A percentile compares a stretch with the other conserved stretches of the same genome.
Evolutionary conservation across 2,113 vertebrate species (phyloP).

Genomic region (Morone chrysops): DNA sequence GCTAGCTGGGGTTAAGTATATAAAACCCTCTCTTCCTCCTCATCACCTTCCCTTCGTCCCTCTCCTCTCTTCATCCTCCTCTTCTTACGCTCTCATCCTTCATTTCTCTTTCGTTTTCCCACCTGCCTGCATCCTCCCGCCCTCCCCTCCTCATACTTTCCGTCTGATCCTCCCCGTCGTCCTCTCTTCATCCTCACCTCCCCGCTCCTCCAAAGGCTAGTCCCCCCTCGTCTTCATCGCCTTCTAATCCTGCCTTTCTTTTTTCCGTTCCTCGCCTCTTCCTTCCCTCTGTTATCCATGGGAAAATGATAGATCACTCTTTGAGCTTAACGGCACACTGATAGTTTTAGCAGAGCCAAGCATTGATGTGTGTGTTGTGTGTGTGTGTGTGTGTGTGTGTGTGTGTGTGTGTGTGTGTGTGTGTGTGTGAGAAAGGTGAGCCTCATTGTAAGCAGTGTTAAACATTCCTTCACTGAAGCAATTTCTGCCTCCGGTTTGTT

Average conservation of each 20-base stretch:
- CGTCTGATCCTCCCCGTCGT: neutral
- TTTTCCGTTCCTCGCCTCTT: neutral
- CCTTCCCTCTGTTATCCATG: conserved; percentile 1
- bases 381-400: conserved; percentile 17
- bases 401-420: conserved; percentile 20
- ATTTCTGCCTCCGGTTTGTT: conserved; percentile 60
- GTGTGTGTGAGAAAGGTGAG: conserved; percentile 3
- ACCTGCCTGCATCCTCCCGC: neutral
- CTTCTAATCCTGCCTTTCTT: neutral
- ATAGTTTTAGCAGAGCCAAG: neutral
- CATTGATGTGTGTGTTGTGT: neutral
- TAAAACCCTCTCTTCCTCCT: conserved; percentile 24
- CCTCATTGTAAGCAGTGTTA: conserved; percentile 32
- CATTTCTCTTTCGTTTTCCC: neutral
- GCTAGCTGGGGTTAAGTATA: conserved; percentile 32
- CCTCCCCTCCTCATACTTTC: conserved; percentile 3
- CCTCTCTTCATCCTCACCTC: neutral
- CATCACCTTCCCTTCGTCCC: neutral
- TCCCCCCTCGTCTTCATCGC: neutral
- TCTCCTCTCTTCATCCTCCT: neutral
- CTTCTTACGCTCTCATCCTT: neutral
- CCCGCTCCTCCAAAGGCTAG: neutral
- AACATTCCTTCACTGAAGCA: conserved; percentile 25
- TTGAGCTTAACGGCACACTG: conserved; percentile 8
- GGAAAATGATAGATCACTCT: conserved; percentile 33